phyloP scores from a whole-genome alignment of 2,888 invertebrate species.

The Volucella inanis region DNA sequence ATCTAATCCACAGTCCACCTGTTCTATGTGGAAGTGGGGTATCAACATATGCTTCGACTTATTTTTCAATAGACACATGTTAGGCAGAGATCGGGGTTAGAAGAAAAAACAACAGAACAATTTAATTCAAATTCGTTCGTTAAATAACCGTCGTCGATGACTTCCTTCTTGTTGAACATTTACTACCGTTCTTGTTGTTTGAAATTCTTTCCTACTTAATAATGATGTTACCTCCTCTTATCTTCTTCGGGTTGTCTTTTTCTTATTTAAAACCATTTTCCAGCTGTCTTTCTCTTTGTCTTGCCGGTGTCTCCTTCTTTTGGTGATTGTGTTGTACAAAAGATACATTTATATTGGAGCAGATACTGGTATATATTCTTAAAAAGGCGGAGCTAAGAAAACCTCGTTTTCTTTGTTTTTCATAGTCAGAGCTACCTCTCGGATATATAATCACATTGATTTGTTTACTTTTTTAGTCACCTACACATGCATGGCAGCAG shows the following conservation, averaged over 20 bases:
- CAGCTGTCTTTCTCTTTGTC: slow-evolving; percentile 1
- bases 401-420: slow-evolving; percentile 44
- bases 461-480: slow-evolving; percentile 66
- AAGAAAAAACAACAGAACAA: slow-evolving; percentile 26
- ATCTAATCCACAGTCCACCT: slow-evolving; percentile 23
- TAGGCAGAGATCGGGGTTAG: neutral
- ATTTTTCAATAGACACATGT: slow-evolving; percentile 57
- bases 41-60: slow-evolving; percentile 63
- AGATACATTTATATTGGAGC: slow-evolving; percentile 57
- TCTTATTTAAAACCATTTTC: neutral
- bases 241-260: slow-evolving; percentile 44
- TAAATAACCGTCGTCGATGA: slow-evolving; percentile 71
- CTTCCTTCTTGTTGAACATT: slow-evolving; percentile 64
- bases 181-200: slow-evolving; percentile 47
- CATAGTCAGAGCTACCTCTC: slow-evolving; percentile 28
- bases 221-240: slow-evolving; percentile 67
- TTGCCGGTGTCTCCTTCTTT: slow-evolving; percentile 28
- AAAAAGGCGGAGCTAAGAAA: slow-evolving; percentile 62
- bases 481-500: neutral
- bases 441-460: slow-evolving; percentile 57
- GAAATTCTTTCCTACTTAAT: slow-evolving; percentile 29
- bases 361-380: slow-evolving; percentile 20
- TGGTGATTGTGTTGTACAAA: slow-evolving; percentile 34
- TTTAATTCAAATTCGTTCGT: slow-evolving; percentile 59
- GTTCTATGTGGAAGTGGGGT: slow-evolving; percentile 31